Percentiles rank a stretch among this genome's conserved stretches.
These are phyloP conservation scores for Drosophila ezoana DNA, from an alignment of 2,888 invertebrate genomes.

Conservation along the genomic window DNA sequence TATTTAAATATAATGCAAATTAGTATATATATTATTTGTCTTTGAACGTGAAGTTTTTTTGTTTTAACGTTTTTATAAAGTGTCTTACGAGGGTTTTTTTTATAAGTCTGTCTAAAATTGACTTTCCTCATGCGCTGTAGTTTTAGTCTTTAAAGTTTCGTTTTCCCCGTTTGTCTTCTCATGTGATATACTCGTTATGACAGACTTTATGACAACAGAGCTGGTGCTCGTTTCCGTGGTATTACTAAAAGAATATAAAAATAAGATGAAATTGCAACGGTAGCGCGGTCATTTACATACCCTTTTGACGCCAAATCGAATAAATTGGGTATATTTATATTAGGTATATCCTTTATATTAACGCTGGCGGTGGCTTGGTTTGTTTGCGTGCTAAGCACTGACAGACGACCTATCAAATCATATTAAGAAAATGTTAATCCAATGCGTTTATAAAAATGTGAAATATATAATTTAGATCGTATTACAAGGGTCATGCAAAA, in stretches of 20 bases:
- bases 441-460: background rate
- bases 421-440: constrained; percentile 2
- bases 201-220: constrained; percentile 85
- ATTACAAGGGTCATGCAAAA: constrained; percentile 39
- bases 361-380: constrained; percentile 82
- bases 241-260: constrained; percentile 68
- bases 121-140: constrained; percentile 83
- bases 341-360: constrained; percentile 83
- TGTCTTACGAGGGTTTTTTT: background rate
- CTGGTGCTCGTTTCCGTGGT: constrained; percentile 84
- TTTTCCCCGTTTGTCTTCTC: constrained; percentile 83
- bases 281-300: constrained; percentile 50
- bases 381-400: constrained; percentile 84
- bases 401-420: constrained; percentile 81
- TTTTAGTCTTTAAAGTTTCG: constrained; percentile 80
- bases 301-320: constrained; percentile 82
- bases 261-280: background rate
- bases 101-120: constrained; percentile 75
- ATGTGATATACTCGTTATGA: constrained; percentile 84
- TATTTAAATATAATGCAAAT: background rate
- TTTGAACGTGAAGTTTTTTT: background rate
- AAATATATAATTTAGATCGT: constrained; percentile 1
- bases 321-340: constrained; percentile 82
- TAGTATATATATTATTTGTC: background rate
- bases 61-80: background rate